phyloP scores from a whole-genome alignment of 2,888 invertebrate species.

The Agrochola lychnidis region DNA sequence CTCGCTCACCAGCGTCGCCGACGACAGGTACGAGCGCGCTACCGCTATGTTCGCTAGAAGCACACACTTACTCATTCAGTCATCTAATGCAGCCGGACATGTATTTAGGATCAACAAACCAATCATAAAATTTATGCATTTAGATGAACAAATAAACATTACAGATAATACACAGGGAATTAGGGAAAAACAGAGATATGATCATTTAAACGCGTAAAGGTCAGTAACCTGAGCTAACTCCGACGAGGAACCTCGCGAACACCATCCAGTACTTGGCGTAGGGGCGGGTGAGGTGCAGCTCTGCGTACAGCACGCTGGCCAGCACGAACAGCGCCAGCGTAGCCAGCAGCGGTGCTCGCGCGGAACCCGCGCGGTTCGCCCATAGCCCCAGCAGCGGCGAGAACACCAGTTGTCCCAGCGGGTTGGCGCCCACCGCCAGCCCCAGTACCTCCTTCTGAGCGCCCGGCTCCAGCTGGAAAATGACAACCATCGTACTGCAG shows the following conservation, averaged over 20 bases:
- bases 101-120: background rate
- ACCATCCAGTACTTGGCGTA: constrained; percentile 94
- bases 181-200: background rate
- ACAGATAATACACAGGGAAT: background rate
- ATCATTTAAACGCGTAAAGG: background rate
- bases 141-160: background rate
- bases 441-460: constrained; percentile 96
- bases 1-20: constrained; percentile 95
- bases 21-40: constrained; percentile 95
- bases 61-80: background rate
- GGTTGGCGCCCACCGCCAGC: constrained; percentile 96
- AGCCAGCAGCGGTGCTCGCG: constrained; percentile 93
- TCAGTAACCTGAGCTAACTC: constrained; percentile 94
- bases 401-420: constrained; percentile 96
- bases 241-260: constrained; percentile 94
- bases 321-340: constrained; percentile 93
- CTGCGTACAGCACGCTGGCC: constrained; percentile 94
- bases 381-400: constrained; percentile 96
- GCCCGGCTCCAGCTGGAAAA: constrained; percentile 93
- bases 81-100: background rate
- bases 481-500: background rate
- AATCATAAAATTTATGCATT: background rate
- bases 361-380: constrained; percentile 94
- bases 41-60: constrained; percentile 94
- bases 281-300: constrained; percentile 92